These are phyloP conservation scores for Hystrix cristata DNA, from an alignment of 2,113 vertebrate species.

Conservation along the genomic window DNA sequence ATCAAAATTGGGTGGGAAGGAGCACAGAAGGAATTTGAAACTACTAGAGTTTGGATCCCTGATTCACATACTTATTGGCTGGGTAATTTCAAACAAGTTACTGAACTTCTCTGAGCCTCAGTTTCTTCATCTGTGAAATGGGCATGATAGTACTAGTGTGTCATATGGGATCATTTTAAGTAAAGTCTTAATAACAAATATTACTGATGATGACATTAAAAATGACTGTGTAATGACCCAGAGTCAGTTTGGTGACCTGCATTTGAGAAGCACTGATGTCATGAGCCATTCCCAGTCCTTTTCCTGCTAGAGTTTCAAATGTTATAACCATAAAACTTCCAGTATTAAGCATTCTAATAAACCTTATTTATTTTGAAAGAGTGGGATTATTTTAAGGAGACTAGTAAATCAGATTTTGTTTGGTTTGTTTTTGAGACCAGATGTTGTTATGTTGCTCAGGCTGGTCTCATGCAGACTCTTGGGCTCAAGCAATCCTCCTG, in stretches of 20 bases:
- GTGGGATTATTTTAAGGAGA: constrained; percentile 16
- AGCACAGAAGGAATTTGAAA: neutral
- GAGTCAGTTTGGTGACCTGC: neutral
- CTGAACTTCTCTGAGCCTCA: too few species aligned
- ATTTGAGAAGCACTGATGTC: constrained; percentile 38
- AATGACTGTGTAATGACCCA: neutral
- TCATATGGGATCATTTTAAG: neutral
- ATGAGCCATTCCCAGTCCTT: neutral
- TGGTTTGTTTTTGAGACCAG: neutral
- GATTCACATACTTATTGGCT: neutral
- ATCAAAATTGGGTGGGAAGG: neutral
- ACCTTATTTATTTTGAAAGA: constrained; percentile 32
- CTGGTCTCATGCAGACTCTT: too few species aligned
- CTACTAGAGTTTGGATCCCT: neutral
- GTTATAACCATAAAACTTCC: constrained; percentile 14
- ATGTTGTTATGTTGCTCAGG: too few species aligned
- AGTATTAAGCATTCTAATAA: constrained; percentile 5
- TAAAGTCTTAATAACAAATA: constrained; percentile 10
- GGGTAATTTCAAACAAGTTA: constrained; percentile 14
- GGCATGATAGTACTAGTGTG: neutral
- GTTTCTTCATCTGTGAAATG: too few species aligned
- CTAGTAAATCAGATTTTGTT: neutral
- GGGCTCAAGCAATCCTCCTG: neutral
- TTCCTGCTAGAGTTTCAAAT: neutral
- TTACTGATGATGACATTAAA: neutral